Conservation (phyloP, 1,140 invertebrate genomes). For the Temnothorax nylanderi region DNA sequence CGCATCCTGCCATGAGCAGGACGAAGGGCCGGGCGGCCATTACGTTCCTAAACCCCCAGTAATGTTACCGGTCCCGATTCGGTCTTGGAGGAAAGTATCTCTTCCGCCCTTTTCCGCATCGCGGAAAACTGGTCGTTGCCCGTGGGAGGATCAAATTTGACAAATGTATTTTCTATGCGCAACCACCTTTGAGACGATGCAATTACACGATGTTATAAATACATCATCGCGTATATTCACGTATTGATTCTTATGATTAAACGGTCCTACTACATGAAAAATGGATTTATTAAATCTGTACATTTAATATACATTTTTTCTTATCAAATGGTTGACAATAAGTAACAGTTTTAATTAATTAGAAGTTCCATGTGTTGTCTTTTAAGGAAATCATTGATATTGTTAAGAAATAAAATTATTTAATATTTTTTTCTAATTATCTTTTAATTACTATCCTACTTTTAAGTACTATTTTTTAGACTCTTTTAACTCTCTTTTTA, state of each 20-base stretch:
- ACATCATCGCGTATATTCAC: background rate
- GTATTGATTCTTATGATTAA: background rate
- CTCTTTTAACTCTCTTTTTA: background rate
- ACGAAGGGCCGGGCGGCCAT: constrained; percentile 50
- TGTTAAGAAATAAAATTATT: background rate
- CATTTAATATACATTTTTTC: background rate
- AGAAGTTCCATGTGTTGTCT: background rate
- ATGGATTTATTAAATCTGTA: background rate
- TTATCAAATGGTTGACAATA: background rate
- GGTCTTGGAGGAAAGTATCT: constrained; percentile 49
- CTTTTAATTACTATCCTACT: no score
- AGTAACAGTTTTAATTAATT: background rate
- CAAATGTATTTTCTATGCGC: constrained; percentile 38
- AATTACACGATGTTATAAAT: background rate
- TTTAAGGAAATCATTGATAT: background rate
- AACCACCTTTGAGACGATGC: background rate
- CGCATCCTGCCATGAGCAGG: constrained; percentile 71
- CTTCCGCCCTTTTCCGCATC: constrained; percentile 49
- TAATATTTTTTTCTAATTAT: background rate
- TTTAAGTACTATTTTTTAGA: background rate
- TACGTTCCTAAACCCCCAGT: constrained; percentile 34
- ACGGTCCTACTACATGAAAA: background rate
- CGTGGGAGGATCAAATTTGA: constrained; percentile 38
- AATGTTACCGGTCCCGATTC: constrained; percentile 51
- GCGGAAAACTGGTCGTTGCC: constrained; percentile 41